Conservation (phyloP, 2,113 vertebrate genomes). For the Ctenodactylus gundi region DNA sequence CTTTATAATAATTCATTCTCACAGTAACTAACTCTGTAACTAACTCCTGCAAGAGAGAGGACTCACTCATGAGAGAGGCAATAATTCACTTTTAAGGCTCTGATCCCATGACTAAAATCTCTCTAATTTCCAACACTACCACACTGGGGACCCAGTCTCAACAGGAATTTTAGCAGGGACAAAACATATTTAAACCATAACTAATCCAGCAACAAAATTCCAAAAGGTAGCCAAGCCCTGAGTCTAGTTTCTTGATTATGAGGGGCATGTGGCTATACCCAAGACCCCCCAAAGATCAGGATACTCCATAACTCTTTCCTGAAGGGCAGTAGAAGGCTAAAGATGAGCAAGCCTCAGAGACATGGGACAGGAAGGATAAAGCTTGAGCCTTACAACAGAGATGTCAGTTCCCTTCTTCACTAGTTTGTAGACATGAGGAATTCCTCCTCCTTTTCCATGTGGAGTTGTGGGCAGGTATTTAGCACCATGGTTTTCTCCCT, state of each 20-base stretch:
- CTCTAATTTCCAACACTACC: neutral
- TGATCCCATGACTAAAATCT: neutral
- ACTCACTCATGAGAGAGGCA: neutral
- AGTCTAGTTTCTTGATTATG: neutral
- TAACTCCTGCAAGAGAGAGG: neutral
- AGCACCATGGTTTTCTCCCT: conserved; percentile 29
- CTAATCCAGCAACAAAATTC: neutral
- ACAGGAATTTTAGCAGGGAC: neutral
- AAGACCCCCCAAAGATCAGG: neutral
- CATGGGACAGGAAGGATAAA: neutral
- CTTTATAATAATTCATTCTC: neutral
- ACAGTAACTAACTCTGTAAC: neutral
- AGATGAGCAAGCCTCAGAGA: neutral
- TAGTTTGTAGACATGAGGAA: neutral
- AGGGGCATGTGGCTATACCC: neutral
- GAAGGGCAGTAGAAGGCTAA: neutral
- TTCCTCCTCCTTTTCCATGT: conserved; percentile 27
- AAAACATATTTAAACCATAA: neutral
- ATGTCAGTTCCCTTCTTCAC: neutral
- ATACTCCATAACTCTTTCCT: neutral
- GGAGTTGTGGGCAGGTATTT: conserved; percentile 48
- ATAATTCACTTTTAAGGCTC: neutral
- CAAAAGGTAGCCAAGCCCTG: neutral
- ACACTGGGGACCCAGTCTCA: neutral
- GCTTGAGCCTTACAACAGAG: neutral